Evolutionary conservation across 2,113 vertebrate genomes (phyloP).

Genomic region (Zonotrichia leucophrys): DNA sequence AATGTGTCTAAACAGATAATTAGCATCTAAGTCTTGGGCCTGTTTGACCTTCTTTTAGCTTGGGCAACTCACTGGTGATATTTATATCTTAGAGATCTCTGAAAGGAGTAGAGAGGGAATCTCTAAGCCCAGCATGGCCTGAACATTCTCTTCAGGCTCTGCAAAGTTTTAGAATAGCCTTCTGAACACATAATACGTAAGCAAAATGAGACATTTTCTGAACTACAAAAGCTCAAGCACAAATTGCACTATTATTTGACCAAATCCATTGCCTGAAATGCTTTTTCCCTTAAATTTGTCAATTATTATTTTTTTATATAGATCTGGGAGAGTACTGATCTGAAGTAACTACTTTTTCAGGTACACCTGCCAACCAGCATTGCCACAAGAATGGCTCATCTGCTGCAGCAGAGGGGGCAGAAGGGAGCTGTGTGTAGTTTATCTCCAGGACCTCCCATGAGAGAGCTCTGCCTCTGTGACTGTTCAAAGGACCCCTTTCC

Average conservation of each 20-base stretch:
- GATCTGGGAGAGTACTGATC: not conserved
- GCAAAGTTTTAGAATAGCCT: not conserved
- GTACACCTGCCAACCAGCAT: not conserved
- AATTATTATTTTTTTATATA: not conserved
- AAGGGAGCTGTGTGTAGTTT: not conserved
- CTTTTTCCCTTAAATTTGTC: not conserved
- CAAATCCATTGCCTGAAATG: not conserved
- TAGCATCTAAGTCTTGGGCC: not conserved
- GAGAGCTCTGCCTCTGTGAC: not conserved
- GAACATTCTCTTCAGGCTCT: not conserved
- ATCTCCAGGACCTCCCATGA: not conserved
- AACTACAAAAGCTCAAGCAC: not conserved
- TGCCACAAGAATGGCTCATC: not conserved
- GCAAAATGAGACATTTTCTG: not conserved
- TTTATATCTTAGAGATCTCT: not conserved
- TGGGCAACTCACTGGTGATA: not conserved
- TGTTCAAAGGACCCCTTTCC: not conserved
- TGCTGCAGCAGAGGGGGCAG: not conserved
- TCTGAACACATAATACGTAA: not conserved
- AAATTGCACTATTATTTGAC: not conserved
- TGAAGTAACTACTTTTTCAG: not conserved
- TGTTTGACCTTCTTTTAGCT: not conserved
- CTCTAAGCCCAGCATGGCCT: not conserved
- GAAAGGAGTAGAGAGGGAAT: not conserved
- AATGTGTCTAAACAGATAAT: not conserved